Evolutionary conservation across 2,797 vertebrate genomes (phyloP), one percentile per base, ranked within the genome.

Genomic region (Anguilla obscura): DNA sequence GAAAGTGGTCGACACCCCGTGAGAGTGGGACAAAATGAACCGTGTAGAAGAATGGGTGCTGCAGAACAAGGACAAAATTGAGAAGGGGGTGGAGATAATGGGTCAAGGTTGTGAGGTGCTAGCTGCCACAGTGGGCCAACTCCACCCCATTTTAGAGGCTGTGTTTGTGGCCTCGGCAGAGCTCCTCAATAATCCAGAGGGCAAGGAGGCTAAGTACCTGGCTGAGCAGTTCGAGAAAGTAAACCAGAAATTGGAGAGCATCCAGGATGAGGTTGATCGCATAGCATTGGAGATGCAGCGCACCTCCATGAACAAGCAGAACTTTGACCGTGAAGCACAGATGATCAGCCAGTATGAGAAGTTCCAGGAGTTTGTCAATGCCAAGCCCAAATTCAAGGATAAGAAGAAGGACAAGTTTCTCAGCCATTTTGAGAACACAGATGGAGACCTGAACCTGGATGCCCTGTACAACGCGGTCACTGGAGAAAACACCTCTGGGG

Each of bases 271-370:
- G 89, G 94, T 96, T 0, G 92, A 95, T 0, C 85, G 95, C 87
- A 93, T 96, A 0, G 92, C 91, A 58, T 88, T 94, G 90, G 95
- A 96, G 91, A 83, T 96, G 66, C 93, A 94, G 90, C 93, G 52
- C 86, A 92, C 94, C 0, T 93, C 94, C 0, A 88, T 97, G 94
- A 96, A 97, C 93, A 96, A 96, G 93, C 95, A 96, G 89, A 96
- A 96, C 91, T 96, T 96, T 50, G 94, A 96, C 56, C 92, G 92
- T 0, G 96, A 97, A 92, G 96, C 91, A 0, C 94, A 96, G 86
- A 96, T 97, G 85, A 88, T 96, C 89, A 96, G 96, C 86, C 96
- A 96, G 93, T 97, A 96, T 0, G 96, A 96, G 21, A 96, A 95
- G 92, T 97, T 96, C 91, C 96, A 95, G 89, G 95, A 95, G 8